Conservation (phyloP, 2,797 vertebrate species). For the Paedocypris micromegethes region DNA sequence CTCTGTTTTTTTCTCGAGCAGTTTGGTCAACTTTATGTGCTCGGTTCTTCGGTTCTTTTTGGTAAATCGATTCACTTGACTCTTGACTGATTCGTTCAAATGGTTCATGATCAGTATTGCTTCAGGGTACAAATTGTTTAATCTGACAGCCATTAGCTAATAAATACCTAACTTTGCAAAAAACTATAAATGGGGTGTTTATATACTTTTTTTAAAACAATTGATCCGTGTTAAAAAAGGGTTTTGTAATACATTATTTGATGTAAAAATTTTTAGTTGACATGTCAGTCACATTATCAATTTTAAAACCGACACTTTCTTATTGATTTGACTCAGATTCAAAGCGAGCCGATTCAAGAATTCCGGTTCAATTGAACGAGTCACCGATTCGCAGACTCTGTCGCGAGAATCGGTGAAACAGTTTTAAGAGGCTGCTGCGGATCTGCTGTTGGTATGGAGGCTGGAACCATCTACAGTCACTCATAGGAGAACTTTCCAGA, state of each 20-base stretch:
- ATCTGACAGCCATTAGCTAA: too few relatives aligned
- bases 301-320: neutral
- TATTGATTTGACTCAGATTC: neutral
- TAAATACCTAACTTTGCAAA: too few relatives aligned
- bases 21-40: slow-evolving; percentile 36
- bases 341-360: neutral
- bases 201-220: too few relatives aligned
- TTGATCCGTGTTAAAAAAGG: too few relatives aligned
- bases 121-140: too few relatives aligned
- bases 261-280: too few relatives aligned
- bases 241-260: too few relatives aligned
- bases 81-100: neutral
- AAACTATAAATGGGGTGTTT: too few relatives aligned
- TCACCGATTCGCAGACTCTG: slow-evolving; percentile 45
- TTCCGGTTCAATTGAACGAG: slow-evolving; percentile 8
- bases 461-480: slow-evolving; percentile 46
- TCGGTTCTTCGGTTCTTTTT: slow-evolving; percentile 1
- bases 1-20: slow-evolving; percentile 55
- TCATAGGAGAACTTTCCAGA: slow-evolving; percentile 42
- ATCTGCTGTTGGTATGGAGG: slow-evolving; percentile 60
- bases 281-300: too few relatives aligned
- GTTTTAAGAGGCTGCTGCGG: slow-evolving; percentile 64
- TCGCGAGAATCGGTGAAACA: slow-evolving; percentile 46
- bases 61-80: slow-evolving; percentile 6
- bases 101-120: neutral